Percentiles rank a stretch among this genome's conserved stretches.
Conservation (phyloP, 1,140 invertebrate genomes). For the Stenopsyche tienmushanensis region DNA sequence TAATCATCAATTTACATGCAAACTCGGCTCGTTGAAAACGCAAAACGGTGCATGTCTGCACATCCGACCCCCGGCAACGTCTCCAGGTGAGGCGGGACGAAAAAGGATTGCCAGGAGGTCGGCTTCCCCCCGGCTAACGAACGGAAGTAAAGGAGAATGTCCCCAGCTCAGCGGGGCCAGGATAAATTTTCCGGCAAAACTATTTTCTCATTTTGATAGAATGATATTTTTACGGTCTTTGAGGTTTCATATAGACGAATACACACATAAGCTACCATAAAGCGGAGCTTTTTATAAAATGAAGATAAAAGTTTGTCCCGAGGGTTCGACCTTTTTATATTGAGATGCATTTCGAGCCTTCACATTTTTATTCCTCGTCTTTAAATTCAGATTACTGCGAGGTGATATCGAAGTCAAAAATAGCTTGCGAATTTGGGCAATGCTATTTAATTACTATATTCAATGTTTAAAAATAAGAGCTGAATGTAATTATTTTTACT, state of each 20-base stretch:
- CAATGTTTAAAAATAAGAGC: no score
- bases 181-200: conserved; percentile 9
- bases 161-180: background rate
- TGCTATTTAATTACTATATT: no score
- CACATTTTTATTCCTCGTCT: no score
- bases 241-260: background rate
- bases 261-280: no score
- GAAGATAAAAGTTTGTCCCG: no score
- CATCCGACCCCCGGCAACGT: conserved; percentile 2
- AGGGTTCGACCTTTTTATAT: no score
- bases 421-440: no score
- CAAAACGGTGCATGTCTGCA: conserved; percentile 39
- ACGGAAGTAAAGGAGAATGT: conserved; percentile 22
- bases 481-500: no score
- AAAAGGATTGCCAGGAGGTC: conserved; percentile 16
- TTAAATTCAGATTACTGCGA: no score
- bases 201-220: conserved; percentile 18
- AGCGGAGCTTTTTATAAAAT: no score
- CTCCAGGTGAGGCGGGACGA: conserved; percentile 12
- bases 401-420: no score
- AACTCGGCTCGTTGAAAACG: conserved; percentile 44
- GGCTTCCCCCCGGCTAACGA: conserved; percentile 25
- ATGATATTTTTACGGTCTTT: conserved; percentile 10
- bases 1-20: conserved; percentile 50
- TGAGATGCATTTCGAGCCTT: no score